Evolutionary conservation across 2,888 invertebrate genomes (phyloP), one percentile per base, ranked within the genome.

Genomic region (Oscheius sp.): DNA sequence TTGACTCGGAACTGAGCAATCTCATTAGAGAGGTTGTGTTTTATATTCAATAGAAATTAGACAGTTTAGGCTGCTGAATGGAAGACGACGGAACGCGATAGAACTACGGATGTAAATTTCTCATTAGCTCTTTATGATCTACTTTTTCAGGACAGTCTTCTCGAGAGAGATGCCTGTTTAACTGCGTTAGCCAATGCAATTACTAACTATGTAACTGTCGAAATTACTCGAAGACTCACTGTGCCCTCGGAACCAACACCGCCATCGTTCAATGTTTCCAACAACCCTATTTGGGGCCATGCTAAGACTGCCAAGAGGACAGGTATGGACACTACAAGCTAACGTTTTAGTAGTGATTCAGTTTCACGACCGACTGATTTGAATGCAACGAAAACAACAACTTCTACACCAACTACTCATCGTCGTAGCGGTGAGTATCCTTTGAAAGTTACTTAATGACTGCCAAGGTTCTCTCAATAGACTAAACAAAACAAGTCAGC

Each of bases 211-310:
- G 74, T 74, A 3, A 59, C 74, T 32, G 68, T 53, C n/a, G 62
- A 58, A 33, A 21, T 74, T 10, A 74, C 55, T 21, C 66, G 58
- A 9, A n/a, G 74, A 57, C 59, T 74, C 37, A 55, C 55, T 7
- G 68, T 68, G 32, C 68, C 68, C 7, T 68, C 68, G 7, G 68
- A 68, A 53, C 68, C 68, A 37, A 68, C 68, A 29, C 68, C 66
- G 4, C 66, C 68, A n/a, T 32, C 21, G 1, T 29, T 55, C 29
- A 55, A 21, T 9, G 55, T 21, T 9, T 32, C 55, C 9, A 55
- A 21, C 21, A 55, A 9, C 21, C 21, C 55, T 55, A 21, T 1
- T 42, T 3, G 42, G 3, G 42, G 7, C 3, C 42, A 42, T 21
- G 21, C 21, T 21, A 21, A 21, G 21, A 21, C 21, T 21, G 21